Evolutionary conservation across 1,140 invertebrate species (phyloP).

Genomic region (Procambarus clarkii): DNA sequence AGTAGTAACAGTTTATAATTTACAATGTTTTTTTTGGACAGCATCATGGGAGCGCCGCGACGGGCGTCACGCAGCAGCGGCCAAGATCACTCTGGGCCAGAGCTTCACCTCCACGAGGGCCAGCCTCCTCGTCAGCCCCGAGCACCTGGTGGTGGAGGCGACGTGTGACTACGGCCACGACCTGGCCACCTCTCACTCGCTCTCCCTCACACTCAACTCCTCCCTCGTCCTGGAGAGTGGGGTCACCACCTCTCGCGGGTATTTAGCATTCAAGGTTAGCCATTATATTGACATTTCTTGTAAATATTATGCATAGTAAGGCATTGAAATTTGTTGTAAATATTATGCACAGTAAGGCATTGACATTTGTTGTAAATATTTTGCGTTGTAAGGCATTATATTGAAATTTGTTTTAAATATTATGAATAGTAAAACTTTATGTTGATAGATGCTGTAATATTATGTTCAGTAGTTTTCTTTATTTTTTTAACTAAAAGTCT

Average conservation of each 20-base stretch:
- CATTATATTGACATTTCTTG: too few relatives aligned
- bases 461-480: too few relatives aligned
- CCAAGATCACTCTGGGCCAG: not conserved
- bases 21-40: not conserved
- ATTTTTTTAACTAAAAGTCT: too few relatives aligned
- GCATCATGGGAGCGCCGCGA: conserved; percentile 30
- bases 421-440: too few relatives aligned
- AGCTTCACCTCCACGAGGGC: not conserved
- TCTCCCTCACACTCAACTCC: not conserved
- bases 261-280: conserved; percentile 14
- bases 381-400: too few relatives aligned
- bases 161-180: not conserved
- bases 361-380: too few relatives aligned
- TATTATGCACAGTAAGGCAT: too few relatives aligned
- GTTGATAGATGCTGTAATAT: too few relatives aligned
- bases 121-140: not conserved
- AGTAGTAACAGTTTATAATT: too few relatives aligned
- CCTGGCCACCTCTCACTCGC: not conserved
- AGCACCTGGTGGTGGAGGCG: not conserved
- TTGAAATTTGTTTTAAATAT: too few relatives aligned
- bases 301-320: too few relatives aligned
- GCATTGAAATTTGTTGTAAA: too few relatives aligned
- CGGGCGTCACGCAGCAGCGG: not conserved
- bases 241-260: not conserved
- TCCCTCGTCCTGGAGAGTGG: not conserved